Percentiles rank a stretch among this genome's conserved stretches.
These are phyloP conservation scores for Tachina grossa DNA, from an alignment of 2,888 invertebrate species.

Conservation along the genomic window DNA sequence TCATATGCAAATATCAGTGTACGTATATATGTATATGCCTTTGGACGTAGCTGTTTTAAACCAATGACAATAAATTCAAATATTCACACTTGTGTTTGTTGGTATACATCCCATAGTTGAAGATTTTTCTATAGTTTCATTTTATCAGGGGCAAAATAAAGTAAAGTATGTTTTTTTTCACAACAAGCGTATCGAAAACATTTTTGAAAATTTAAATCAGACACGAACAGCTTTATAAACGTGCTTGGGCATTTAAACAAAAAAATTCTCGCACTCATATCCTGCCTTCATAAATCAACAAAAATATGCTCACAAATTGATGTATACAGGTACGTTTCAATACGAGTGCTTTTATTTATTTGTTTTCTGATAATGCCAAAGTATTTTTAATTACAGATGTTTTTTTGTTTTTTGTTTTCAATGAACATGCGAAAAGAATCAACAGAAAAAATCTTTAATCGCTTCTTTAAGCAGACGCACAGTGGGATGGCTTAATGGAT, in stretches of 20 bases:
- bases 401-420: constrained; percentile 26
- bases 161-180: constrained; percentile 9
- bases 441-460: constrained; percentile 55
- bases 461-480: constrained; percentile 47
- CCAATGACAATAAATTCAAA: too few relatives aligned
- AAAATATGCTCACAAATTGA: constrained; percentile 21
- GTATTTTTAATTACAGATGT: constrained; percentile 62
- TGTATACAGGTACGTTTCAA: neutral
- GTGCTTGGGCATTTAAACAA: constrained; percentile 52
- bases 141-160: constrained; percentile 46
- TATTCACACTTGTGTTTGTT: too few relatives aligned
- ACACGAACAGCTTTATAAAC: constrained; percentile 61
- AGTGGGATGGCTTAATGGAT: neutral
- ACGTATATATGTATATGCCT: too few relatives aligned
- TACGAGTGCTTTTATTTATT: neutral
- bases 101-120: neutral
- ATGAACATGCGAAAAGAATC: constrained; percentile 42
- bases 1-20: too few relatives aligned
- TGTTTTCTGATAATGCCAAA: constrained; percentile 46
- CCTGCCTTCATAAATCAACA: neutral
- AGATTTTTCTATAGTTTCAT: constrained; percentile 46
- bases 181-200: constrained; percentile 43
- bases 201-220: constrained; percentile 55
- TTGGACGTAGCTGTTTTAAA: too few relatives aligned
- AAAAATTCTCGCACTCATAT: neutral